Evolutionary conservation across 2,797 vertebrate genomes (phyloP).

Genomic region (Distichodus sexfasciatus): DNA sequence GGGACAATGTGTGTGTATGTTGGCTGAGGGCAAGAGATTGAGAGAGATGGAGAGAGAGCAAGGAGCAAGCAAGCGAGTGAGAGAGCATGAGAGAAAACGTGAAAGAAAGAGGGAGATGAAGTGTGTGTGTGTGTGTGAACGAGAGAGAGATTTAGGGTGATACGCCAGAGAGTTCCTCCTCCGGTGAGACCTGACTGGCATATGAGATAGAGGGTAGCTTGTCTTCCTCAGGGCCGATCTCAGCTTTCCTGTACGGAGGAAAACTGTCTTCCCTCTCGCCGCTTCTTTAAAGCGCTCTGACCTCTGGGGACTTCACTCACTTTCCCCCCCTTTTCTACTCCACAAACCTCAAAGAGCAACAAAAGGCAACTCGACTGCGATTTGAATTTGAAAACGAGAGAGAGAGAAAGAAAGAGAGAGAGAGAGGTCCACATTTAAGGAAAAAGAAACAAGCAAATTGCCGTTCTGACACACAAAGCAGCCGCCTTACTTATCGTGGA

Average conservation of each 20-base stretch:
- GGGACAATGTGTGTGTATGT: no score
- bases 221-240: no score
- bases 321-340: constrained; percentile 70
- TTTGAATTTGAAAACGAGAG: constrained; percentile 75
- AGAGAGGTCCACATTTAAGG: no score
- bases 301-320: constrained; percentile 70
- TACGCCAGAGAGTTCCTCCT: no score
- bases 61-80: no score
- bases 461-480: neutral
- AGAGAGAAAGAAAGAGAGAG: neutral
- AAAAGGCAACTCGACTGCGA: constrained; percentile 73
- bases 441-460: no score
- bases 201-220: no score
- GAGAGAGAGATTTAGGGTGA: neutral
- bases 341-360: constrained; percentile 71
- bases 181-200: no score
- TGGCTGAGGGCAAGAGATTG: neutral
- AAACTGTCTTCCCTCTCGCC: constrained; percentile 48
- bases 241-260: no score
- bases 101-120: neutral
- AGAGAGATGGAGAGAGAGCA: constrained; percentile 13
- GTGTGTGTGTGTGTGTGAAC: no score
- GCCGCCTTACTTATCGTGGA: no score
- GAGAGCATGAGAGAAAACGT: neutral
- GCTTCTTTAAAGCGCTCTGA: constrained; percentile 66